Percentiles rank a stretch among this genome's conserved stretches.
These are phyloP conservation scores for Coboldia fuscipes DNA, from an alignment of 1,140 invertebrate species.

Conservation along the genomic window DNA sequence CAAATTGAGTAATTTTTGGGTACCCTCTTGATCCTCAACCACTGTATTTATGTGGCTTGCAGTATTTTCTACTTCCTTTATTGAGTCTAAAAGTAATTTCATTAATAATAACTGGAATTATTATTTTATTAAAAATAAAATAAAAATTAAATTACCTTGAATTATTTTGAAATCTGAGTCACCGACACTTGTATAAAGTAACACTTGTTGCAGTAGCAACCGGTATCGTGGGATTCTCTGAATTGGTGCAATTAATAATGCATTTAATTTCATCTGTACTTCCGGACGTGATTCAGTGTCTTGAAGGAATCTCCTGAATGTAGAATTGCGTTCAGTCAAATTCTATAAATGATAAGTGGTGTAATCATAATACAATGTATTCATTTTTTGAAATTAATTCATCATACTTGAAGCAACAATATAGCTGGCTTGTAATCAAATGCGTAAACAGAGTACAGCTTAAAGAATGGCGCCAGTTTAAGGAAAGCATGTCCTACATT, in stretches of 20 bases:
- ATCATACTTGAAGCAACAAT: constrained; percentile 25
- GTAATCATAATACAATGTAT: constrained; percentile 2
- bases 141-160: constrained; percentile 14
- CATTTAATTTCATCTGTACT: constrained; percentile 41
- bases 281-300: constrained; percentile 46
- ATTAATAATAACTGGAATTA: constrained; percentile 1
- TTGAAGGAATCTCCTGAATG: constrained; percentile 33
- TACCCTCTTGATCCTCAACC: constrained; percentile 48
- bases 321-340: constrained; percentile 29
- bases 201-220: constrained; percentile 42
- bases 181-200: constrained; percentile 32
- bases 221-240: constrained; percentile 56
- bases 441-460: constrained; percentile 56
- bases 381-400: constrained; percentile 3
- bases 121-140: background rate
- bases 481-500: constrained; percentile 43
- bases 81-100: constrained; percentile 27
- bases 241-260: constrained; percentile 51
- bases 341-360: constrained; percentile 22
- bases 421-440: constrained; percentile 45
- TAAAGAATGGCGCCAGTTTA: constrained; percentile 52
- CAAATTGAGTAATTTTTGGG: constrained; percentile 39
- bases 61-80: constrained; percentile 39
- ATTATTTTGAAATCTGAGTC: constrained; percentile 34
- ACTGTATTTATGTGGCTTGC: constrained; percentile 47